Percentiles rank a stretch among this genome's conserved stretches.
phyloP scores from a whole-genome alignment of 2,888 invertebrate genomes.

The Metellina segmentata region DNA sequence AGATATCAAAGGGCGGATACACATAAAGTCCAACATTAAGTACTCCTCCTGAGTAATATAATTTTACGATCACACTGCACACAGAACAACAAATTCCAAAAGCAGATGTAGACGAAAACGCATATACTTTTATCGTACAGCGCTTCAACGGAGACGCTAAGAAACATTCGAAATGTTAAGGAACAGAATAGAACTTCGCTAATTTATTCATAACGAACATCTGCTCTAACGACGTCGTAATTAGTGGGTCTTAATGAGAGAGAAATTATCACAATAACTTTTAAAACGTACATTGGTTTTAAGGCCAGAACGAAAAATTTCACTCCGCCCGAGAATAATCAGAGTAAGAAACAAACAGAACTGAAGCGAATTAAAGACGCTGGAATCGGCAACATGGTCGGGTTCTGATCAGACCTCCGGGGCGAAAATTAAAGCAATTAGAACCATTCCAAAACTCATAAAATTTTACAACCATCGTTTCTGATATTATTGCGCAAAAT shows the following conservation, averaged over 20 bases:
- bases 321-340: not conserved
- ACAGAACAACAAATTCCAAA: no score
- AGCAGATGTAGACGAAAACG: no score
- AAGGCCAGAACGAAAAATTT: not conserved
- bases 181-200: not conserved
- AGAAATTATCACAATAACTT: constrained; percentile 1
- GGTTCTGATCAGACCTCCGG: constrained; percentile 5
- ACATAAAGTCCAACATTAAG: no score
- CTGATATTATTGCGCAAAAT: constrained; percentile 10
- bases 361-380: constrained; percentile 14
- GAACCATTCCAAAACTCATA: constrained; percentile 1
- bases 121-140: no score
- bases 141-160: not conserved
- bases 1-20: no score
- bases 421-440: constrained; percentile 31
- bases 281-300: not conserved
- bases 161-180: not conserved
- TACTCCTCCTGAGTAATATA: no score
- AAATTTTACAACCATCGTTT: constrained; percentile 39
- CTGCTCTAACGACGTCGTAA: not conserved
- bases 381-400: constrained; percentile 11
- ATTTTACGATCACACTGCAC: no score
- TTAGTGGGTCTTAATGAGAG: not conserved
- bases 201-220: not conserved
- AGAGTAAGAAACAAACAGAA: not conserved